A percentile compares a stretch with the other conserved stretches of the same genome.
Conservation (phyloP, 1,140 invertebrate species). For the Coenobita brevimanus region DNA sequence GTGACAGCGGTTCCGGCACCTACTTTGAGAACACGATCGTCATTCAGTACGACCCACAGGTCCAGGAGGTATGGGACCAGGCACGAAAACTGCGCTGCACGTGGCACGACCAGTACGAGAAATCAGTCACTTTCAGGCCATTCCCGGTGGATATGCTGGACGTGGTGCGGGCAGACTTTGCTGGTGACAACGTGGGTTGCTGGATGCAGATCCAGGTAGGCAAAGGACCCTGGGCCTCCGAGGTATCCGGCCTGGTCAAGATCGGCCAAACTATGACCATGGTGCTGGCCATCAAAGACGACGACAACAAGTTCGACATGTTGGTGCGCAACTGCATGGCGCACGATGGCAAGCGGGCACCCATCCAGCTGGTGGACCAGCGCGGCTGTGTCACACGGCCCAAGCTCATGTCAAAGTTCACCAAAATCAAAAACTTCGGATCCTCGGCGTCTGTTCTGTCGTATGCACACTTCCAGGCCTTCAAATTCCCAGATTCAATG, state of each 20-base stretch:
- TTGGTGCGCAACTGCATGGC: conserved; percentile 94
- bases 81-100: conserved; percentile 93
- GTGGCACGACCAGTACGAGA: conserved; percentile 97
- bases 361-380: conserved; percentile 95
- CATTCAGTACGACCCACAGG: conserved; percentile 94
- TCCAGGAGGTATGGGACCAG: conserved; percentile 97
- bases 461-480: conserved; percentile 93
- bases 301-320: conserved; percentile 97
- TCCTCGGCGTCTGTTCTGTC: conserved; percentile 92
- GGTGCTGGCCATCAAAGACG: conserved; percentile 96
- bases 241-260: conserved; percentile 94
- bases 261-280: conserved; percentile 98
- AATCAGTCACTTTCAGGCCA: conserved; percentile 93
- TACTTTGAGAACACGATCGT: conserved; percentile 97
- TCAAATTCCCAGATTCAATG: conserved; percentile 97
- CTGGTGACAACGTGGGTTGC: conserved; percentile 95
- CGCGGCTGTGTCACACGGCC: conserved; percentile 92
- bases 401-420: conserved; percentile 94
- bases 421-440: conserved; percentile 96
- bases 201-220: conserved; percentile 84
- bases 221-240: conserved; percentile 95
- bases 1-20: conserved; percentile 89
- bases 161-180: conserved; percentile 93
- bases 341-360: conserved; percentile 93
- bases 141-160: conserved; percentile 97